These are phyloP conservation scores for Brassicogethes aeneus DNA, from an alignment of 2,888 invertebrate species.

Conservation along the genomic window DNA sequence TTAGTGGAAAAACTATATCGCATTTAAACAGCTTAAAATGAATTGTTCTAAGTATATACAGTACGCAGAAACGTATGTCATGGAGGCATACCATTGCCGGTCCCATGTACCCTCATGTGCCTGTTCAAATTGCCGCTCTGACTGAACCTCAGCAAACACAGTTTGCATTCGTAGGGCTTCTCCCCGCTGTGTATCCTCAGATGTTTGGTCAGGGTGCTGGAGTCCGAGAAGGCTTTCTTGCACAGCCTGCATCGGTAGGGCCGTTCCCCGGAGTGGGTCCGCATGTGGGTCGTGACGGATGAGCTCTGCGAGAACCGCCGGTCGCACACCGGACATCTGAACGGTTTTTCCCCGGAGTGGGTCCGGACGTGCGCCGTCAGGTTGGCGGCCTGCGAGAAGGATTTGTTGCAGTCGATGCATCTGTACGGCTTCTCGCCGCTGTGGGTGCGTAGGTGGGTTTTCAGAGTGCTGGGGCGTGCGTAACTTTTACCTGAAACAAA, in stretches of 20 bases:
- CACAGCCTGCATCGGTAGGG: constrained; percentile 91
- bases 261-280: constrained; percentile 99
- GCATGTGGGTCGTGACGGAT: constrained; percentile 96
- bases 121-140: constrained; percentile 98
- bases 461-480: constrained; percentile 91
- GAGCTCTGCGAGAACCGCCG: constrained; percentile 94
- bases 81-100: constrained; percentile 34
- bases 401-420: constrained; percentile 91
- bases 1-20: too few species aligned
- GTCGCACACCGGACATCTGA: constrained; percentile 92
- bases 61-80: constrained; percentile 22
- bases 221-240: constrained; percentile 98
- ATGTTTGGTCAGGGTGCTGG: constrained; percentile 96
- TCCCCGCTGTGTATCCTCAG: constrained; percentile 84
- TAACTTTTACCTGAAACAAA: constrained; percentile 64
- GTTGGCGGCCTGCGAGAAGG: constrained; percentile 97
- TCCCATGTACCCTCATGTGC: constrained; percentile 95
- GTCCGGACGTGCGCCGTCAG: constrained; percentile 94
- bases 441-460: constrained; percentile 94
- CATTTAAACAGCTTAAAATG: too few species aligned
- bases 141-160: constrained; percentile 91
- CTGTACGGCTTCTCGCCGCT: constrained; percentile 90
- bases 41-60: neutral
- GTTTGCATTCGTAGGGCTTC: constrained; percentile 96
- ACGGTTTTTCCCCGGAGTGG: constrained; percentile 97